phyloP scores from a whole-genome alignment of 2,113 vertebrate genomes.

The Cryptotis parvus region DNA sequence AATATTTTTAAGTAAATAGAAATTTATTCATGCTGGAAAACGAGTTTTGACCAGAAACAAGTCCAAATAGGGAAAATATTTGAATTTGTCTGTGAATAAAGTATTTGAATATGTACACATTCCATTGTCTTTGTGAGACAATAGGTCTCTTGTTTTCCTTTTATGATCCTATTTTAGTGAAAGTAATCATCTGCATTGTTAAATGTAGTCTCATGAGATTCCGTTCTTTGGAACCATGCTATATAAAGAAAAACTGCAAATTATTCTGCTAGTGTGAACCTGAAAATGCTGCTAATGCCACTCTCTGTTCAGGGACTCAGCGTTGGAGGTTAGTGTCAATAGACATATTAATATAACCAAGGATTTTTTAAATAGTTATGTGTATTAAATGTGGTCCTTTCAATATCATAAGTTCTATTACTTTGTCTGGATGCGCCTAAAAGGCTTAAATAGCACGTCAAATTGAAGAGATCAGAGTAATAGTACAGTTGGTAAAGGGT shows the following conservation, averaged over 20 bases:
- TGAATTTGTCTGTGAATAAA: not conserved
- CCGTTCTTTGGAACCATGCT: not conserved
- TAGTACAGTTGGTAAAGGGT: no score
- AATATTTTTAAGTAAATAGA: not conserved
- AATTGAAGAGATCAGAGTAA: no score
- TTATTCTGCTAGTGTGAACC: not conserved
- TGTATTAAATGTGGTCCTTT: not conserved
- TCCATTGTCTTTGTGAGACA: not conserved
- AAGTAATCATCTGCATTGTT: not conserved
- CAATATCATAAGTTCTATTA: not conserved
- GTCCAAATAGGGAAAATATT: not conserved
- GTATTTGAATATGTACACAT: not conserved
- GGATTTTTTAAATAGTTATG: not conserved
- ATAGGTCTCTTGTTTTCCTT: not conserved
- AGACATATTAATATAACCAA: not conserved
- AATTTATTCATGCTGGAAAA: not conserved
- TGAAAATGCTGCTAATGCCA: not conserved
- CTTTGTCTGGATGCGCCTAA: not conserved
- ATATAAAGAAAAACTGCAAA: not conserved
- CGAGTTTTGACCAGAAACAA: not conserved
- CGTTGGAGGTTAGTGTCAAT: not conserved
- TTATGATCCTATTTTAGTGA: not conserved
- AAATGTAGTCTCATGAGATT: not conserved
- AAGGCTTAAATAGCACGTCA: not conserved
- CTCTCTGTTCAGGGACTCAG: not conserved